Base-by-base conservation (phyloP, 2,113 vertebrate genomes). In the Microtus richardsoni region DNA sequence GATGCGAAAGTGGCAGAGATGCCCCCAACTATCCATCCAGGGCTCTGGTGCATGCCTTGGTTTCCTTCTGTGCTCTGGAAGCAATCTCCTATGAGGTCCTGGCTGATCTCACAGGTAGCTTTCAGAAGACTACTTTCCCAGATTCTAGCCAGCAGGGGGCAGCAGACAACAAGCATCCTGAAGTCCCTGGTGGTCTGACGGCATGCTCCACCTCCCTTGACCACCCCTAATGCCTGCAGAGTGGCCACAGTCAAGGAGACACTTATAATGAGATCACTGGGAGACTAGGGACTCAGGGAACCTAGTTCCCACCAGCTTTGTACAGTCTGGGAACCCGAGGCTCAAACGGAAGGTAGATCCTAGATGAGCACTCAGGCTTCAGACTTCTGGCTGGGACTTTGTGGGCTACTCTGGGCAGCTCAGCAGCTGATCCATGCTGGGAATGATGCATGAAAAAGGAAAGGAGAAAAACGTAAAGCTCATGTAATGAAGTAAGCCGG, bases 121-220 rank as follows among this genome's bases (percentile, higher is more conserved):
- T 41, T 22, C 3, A 19, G 44, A 86, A 6, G 7, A 12, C 30
- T 5, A 14, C 60, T 70, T 86, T 82, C 28, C 13, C 2, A 16
- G 19, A 36, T 54, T 89, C 19, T 17, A 8, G 7, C 58, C 92
- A 91, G 75, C 77, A 95, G 88, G 54, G 85, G 84, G 47, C 85
- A 96, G 95, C 71, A 96, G 95, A 95, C 85, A 90, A 41, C 7
- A 77, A 79, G 86, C 6, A 1, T 19, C n/a, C 1, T 28, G 47
- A 52, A 1, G 44, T n/a, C 17, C 39, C 6, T 5, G 30, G n/a
- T 19, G 26, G 1, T 54, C 13, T 0, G 26, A 36, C 11, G 41
- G 0, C 0, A 0, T 19, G 30, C n/a, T 52, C 68, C 30, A 12
- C 0, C 0, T 26, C 9, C n/a, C 21, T 41, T 24, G 54, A 58